Evolutionary conservation across 1,140 invertebrate genomes (phyloP).

Genomic region (Apis mellifera): Amel_HAv3.1 CM009931.2:880501-881000

Average conservation of each 20-base stretch:
- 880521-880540: background rate
- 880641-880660: constrained; percentile 58
- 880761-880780: constrained; percentile 37
- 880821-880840: constrained; percentile 72
- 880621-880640: constrained; percentile 40
- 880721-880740: constrained; percentile 50
- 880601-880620: constrained; percentile 4
- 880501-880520: constrained; percentile 54
- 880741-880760: constrained; percentile 54
- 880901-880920: constrained; percentile 33
- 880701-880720: constrained; percentile 53
- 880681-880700: constrained; percentile 54
- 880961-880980: background rate
- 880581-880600: constrained; percentile 34
- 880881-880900: constrained; percentile 24
- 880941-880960: background rate
- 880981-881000: constrained; percentile 1
- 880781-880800: constrained; percentile 73
- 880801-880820: constrained; percentile 77
- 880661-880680: constrained; percentile 52
- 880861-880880: background rate
- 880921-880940: background rate
- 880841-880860: background rate
- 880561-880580: background rate
- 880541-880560: background rate